phyloP scores from a whole-genome alignment of 1,140 invertebrate genomes.

The Holcopasites calliopsidis region DNA sequence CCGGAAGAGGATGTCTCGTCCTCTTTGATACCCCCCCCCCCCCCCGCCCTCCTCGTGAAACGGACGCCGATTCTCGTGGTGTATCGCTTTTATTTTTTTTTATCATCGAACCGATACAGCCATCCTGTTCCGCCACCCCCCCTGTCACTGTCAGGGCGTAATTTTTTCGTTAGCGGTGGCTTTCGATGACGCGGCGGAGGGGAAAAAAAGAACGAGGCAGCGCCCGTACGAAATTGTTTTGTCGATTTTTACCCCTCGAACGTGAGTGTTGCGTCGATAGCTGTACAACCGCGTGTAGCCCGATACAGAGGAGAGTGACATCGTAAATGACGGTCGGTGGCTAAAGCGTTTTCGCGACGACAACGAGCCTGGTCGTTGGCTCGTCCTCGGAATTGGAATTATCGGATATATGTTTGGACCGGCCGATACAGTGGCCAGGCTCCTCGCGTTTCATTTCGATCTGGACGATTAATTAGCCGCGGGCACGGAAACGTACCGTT shows the following conservation, averaged over 20 bases:
- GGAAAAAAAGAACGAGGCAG: neutral
- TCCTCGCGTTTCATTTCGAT: slow-evolving; percentile 33
- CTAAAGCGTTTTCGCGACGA: slow-evolving; percentile 31
- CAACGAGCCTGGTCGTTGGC: neutral
- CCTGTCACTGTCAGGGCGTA: neutral
- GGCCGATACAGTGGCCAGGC: slow-evolving; percentile 35
- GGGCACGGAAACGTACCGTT: slow-evolving; percentile 23
- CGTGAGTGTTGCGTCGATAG: slow-evolving; percentile 64
- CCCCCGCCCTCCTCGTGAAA: no score
- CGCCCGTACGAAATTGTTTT: slow-evolving; percentile 64
- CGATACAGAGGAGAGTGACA: slow-evolving; percentile 50
- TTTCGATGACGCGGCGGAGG: neutral
- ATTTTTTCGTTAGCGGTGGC: slow-evolving; percentile 31
- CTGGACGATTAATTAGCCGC: slow-evolving; percentile 66
- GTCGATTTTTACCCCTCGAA: slow-evolving; percentile 59
- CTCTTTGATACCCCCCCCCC: neutral
- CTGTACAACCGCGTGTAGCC: slow-evolving; percentile 25
- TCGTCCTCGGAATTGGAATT: slow-evolving; percentile 59
- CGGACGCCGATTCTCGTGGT: slow-evolving; percentile 17
- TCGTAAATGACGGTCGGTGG: slow-evolving; percentile 57
- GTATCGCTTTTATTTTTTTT: neutral
- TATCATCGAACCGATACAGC: neutral
- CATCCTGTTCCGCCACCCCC: no score
- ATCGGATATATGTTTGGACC: slow-evolving; percentile 56
- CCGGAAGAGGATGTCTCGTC: neutral